A percentile compares a stretch with the other conserved stretches of the same genome.
These are phyloP conservation scores for Cerceris ruficornis DNA, from an alignment of 2,888 invertebrate species.

Conservation along the genomic window DNA sequence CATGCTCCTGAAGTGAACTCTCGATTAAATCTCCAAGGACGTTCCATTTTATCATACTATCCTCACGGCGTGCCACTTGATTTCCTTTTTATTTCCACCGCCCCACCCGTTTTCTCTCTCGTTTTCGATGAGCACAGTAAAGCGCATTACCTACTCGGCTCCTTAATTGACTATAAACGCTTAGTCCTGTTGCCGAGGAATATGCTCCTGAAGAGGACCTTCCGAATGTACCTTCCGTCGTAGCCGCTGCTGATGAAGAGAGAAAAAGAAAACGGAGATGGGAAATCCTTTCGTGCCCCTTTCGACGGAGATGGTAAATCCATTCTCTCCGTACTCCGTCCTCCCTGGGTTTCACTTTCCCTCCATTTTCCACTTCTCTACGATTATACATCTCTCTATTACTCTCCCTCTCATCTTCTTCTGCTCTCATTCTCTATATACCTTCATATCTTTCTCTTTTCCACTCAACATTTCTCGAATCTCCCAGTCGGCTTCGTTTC, in stretches of 20 bases:
- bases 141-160: constrained; percentile 69
- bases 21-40: constrained; percentile 47
- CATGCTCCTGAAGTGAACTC: constrained; percentile 32
- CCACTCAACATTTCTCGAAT: neutral
- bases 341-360: constrained; percentile 8
- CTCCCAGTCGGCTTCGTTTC: neutral
- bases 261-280: constrained; percentile 32
- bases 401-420: neutral
- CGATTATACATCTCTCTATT: neutral
- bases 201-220: constrained; percentile 43
- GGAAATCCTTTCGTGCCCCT: constrained; percentile 9
- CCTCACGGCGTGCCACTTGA: constrained; percentile 49
- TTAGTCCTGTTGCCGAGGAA: constrained; percentile 70
- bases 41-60: constrained; percentile 41
- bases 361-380: constrained; percentile 9
- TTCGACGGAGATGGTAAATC: constrained; percentile 13
- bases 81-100: constrained; percentile 33
- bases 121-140: constrained; percentile 58
- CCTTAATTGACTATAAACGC: constrained; percentile 77
- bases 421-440: constrained; percentile 1
- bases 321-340: neutral
- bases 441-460: constrained; percentile 7
- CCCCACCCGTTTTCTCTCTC: constrained; percentile 26
- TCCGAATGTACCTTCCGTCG: constrained; percentile 50
- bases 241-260: constrained; percentile 34